Percentiles rank a stretch among this genome's conserved stretches.
Evolutionary conservation across 2,888 invertebrate species (phyloP).

Genomic region (Drosophila demipolita): DNA sequence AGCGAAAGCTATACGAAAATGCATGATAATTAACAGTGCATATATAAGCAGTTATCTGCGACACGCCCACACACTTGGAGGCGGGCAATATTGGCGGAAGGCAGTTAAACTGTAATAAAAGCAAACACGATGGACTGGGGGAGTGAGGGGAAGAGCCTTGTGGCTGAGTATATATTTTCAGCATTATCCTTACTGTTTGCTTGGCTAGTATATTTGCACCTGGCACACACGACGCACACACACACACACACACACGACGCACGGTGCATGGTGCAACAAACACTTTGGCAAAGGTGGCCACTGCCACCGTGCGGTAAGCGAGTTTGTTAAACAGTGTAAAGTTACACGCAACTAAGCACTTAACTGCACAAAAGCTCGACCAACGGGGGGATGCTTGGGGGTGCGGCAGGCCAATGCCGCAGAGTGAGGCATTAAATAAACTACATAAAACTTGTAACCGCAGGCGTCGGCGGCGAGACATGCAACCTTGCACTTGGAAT

Average conservation of each 20-base stretch:
- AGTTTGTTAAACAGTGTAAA: conserved; percentile 79
- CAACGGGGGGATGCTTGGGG: conserved; percentile 5
- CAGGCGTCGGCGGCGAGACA: conserved; percentile 42
- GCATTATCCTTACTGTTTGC: conserved; percentile 55
- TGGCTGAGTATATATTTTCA: conserved; percentile 13
- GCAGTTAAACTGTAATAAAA: conserved; percentile 51
- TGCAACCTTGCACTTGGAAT: conserved; percentile 48
- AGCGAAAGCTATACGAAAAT: conserved; percentile 11
- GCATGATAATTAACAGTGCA: conserved; percentile 43
- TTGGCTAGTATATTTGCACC: conserved; percentile 60
- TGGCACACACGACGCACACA: conserved; percentile 47
- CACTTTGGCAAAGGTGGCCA: conserved; percentile 53
- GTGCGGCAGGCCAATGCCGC: background rate
- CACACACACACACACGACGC: conserved; percentile 45
- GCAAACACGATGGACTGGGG: conserved; percentile 18
- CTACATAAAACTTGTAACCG: conserved; percentile 58
- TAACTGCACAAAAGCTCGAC: conserved; percentile 74
- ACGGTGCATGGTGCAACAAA: conserved; percentile 36
- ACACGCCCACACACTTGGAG: conserved; percentile 21
- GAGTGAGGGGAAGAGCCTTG: background rate
- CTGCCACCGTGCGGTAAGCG: conserved; percentile 44
- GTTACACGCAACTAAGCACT: conserved; percentile 80
- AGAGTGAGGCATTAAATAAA: conserved; percentile 17
- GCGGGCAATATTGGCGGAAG: conserved; percentile 50
- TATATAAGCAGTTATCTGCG: conserved; percentile 5